A percentile compares a stretch with the other conserved stretches of the same genome.
These are phyloP conservation scores for Epinephelus awoara DNA, from an alignment of 2,797 vertebrate genomes.

Conservation along the genomic window DNA sequence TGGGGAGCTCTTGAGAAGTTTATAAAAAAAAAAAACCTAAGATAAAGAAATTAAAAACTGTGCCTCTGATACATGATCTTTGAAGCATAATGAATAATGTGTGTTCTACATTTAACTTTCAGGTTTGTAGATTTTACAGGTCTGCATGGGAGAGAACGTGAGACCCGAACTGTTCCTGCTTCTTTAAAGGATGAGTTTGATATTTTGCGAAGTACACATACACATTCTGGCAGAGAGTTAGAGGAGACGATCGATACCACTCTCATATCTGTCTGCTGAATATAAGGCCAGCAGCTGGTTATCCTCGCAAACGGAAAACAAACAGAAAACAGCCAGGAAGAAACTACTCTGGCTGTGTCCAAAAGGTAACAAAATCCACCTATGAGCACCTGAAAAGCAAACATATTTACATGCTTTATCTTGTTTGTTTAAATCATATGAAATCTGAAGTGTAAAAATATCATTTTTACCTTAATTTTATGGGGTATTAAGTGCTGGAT, in stretches of 20 bases:
- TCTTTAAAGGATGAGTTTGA: background rate
- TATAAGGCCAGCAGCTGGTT: background rate
- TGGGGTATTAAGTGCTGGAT: background rate
- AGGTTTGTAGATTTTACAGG: background rate
- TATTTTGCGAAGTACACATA: slow-evolving; percentile 3
- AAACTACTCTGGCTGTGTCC: background rate
- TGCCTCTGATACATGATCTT: too few relatives aligned
- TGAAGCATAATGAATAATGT: too few relatives aligned
- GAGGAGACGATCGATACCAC: background rate
- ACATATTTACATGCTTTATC: background rate
- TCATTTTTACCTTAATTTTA: background rate
- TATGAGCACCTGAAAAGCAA: background rate
- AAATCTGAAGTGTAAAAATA: background rate
- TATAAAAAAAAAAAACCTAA: too few relatives aligned
- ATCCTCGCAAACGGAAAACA: background rate
- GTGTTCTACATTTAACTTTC: too few relatives aligned
- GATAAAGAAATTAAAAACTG: too few relatives aligned
- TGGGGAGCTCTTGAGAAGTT: too few relatives aligned
- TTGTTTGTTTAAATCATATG: background rate
- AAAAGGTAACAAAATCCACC: background rate
- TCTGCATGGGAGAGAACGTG: background rate
- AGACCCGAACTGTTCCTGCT: background rate
- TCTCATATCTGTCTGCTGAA: background rate
- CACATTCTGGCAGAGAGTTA: slow-evolving; percentile 8
- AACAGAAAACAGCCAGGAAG: background rate